These are phyloP conservation scores for Shinisaurus crocodilurus DNA, from an alignment of 2,113 vertebrate genomes.

Conservation along the genomic window DNA sequence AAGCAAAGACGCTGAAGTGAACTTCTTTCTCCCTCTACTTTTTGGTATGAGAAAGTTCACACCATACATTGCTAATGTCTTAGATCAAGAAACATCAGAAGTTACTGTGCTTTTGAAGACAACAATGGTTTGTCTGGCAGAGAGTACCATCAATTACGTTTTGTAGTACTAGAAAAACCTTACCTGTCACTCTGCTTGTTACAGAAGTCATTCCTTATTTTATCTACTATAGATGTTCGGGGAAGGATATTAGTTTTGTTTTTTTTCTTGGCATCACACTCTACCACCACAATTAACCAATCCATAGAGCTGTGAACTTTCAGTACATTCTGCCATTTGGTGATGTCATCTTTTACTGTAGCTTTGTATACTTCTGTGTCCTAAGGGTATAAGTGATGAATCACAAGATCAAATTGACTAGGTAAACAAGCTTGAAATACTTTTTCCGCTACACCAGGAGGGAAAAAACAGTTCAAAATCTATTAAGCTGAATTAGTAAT, in stretches of 20 bases:
- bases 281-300: conserved; percentile 97
- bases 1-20: neutral
- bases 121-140: neutral
- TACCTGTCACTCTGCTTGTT: conserved; percentile 99
- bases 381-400: conserved; percentile 73
- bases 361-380: conserved; percentile 95
- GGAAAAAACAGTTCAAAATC: conserved; percentile 11
- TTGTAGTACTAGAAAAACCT: conserved; percentile 7
- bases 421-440: conserved; percentile 35
- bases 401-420: conserved; percentile 52
- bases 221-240: conserved; percentile 96
- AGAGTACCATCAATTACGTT: neutral
- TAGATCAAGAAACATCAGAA: neutral
- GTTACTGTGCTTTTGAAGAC: neutral
- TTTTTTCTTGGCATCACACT: conserved; percentile 96
- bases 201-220: conserved; percentile 98
- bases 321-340: conserved; percentile 94
- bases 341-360: conserved; percentile 93
- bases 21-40: conserved; percentile 3
- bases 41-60: neutral
- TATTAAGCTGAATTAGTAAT: neutral
- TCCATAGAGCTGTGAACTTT: conserved; percentile 87
- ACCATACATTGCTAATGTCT: accelerated
- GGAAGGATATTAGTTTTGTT: conserved; percentile 99
- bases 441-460: conserved; percentile 36